phyloP scores from a whole-genome alignment of 2,888 invertebrate genomes.

The Ophraella communa region DNA sequence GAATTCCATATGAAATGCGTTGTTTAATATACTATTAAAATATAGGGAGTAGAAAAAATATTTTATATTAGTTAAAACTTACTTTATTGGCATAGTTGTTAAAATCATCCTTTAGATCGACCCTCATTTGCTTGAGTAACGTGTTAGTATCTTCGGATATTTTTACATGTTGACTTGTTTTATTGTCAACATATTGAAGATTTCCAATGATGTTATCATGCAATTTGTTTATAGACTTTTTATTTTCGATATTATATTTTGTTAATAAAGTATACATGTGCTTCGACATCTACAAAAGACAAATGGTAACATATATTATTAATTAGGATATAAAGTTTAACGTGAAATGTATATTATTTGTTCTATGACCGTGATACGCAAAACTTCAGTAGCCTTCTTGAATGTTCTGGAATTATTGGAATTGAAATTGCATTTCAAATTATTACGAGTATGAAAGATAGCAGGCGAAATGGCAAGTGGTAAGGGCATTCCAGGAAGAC shows the following conservation, averaged over 20 bases:
- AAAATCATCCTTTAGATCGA: conserved; percentile 49
- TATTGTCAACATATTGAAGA: conserved; percentile 37
- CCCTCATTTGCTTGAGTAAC: conserved; percentile 41
- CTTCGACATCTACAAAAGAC: conserved; percentile 29
- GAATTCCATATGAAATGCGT: too few species aligned
- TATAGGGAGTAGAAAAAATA: too few species aligned
- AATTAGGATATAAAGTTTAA: too few species aligned
- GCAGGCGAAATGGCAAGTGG: too few species aligned
- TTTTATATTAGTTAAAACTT: conserved; percentile 16
- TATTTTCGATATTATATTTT: conserved; percentile 26
- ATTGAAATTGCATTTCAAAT: too few species aligned
- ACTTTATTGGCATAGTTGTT: conserved; percentile 55
- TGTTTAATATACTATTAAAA: too few species aligned
- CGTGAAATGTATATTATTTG: too few species aligned
- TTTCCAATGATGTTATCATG: conserved; percentile 36
- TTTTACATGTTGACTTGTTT: conserved; percentile 26
- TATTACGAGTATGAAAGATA: too few species aligned
- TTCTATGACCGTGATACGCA: too few species aligned
- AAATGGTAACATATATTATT: not conserved
- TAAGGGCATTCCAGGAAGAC: too few species aligned
- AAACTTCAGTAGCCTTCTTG: too few species aligned
- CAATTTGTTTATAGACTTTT: conserved; percentile 33
- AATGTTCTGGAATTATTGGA: too few species aligned
- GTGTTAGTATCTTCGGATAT: conserved; percentile 35
- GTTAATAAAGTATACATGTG: conserved; percentile 22